Percentiles rank a stretch among this genome's conserved stretches.
phyloP scores from a whole-genome alignment of 2,888 invertebrate genomes.

The Hylaea fasciaria region DNA sequence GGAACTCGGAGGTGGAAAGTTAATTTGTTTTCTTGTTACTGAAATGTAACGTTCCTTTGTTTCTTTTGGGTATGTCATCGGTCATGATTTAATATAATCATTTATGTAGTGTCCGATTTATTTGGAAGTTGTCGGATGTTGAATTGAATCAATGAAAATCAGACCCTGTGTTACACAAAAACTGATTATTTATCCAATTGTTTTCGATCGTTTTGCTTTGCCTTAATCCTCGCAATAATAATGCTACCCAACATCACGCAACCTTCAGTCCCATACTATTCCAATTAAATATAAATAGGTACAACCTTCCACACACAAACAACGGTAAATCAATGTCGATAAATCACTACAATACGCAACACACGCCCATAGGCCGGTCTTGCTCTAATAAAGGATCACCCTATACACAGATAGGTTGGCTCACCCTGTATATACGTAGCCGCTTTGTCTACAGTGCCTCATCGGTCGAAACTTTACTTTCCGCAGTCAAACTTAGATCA shows the following conservation, averaged over 20 bases:
- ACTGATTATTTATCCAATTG: no score
- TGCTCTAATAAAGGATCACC: slow-evolving; percentile 67
- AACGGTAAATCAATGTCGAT: slow-evolving; percentile 47
- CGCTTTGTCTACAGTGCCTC: slow-evolving; percentile 74
- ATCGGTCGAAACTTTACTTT: slow-evolving; percentile 79
- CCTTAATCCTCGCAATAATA: not conserved
- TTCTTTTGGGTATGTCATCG: slow-evolving; percentile 16
- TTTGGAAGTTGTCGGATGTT: not conserved
- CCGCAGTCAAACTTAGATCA: slow-evolving; percentile 81
- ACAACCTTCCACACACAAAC: slow-evolving; percentile 21
- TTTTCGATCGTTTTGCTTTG: no score
- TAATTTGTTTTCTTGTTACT: slow-evolving; percentile 41
- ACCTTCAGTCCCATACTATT: not conserved
- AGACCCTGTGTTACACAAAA: no score
- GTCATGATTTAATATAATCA: not conserved
- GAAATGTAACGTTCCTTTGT: slow-evolving; percentile 25
- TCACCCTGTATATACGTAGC: slow-evolving; percentile 59
- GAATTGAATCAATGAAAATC: no score
- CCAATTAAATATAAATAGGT: slow-evolving; percentile 23
- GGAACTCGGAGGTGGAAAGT: slow-evolving; percentile 42
- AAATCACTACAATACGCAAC: slow-evolving; percentile 62
- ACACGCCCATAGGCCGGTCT: slow-evolving; percentile 56
- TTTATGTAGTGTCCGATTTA: no score
- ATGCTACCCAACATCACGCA: not conserved
- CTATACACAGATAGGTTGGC: slow-evolving; percentile 35